phyloP scores from a whole-genome alignment of 2,113 vertebrate species.

The Thunnus maccoyii region DNA sequence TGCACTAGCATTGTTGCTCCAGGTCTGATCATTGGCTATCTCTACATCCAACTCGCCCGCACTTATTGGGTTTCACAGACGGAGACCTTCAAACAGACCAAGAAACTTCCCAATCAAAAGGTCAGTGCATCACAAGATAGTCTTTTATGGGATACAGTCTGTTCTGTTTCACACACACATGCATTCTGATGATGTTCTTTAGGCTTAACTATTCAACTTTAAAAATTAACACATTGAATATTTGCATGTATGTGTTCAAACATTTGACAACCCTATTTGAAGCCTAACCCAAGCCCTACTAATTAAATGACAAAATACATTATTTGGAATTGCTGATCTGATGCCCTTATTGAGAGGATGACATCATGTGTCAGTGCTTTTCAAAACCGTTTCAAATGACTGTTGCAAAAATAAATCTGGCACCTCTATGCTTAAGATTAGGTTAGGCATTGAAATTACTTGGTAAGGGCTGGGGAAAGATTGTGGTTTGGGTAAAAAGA shows the following conservation, averaged over 20 bases:
- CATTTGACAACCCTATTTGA: neutral
- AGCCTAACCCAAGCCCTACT: neutral
- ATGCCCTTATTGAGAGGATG: too few species aligned
- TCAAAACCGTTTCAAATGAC: neutral
- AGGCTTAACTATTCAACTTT: neutral
- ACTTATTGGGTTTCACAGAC: slow-evolving; percentile 95
- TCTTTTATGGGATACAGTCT: neutral
- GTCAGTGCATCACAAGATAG: slow-evolving; percentile 49
- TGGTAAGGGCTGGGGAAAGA: neutral
- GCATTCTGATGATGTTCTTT: neutral
- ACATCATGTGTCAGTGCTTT: neutral
- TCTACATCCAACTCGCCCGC: slow-evolving; percentile 90
- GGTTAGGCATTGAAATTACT: neutral
- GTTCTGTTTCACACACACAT: neutral
- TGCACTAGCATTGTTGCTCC: slow-evolving; percentile 94
- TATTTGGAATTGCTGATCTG: too few species aligned
- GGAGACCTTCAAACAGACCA: slow-evolving; percentile 92
- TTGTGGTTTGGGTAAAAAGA: neutral
- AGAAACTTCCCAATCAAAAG: slow-evolving; percentile 89
- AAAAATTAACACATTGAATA: neutral
- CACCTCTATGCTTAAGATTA: neutral
- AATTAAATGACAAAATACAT: too few species aligned
- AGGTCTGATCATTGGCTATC: slow-evolving; percentile 91
- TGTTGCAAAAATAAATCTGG: neutral
- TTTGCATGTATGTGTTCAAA: neutral